Percentiles rank a stretch among this genome's conserved stretches.
Evolutionary conservation across 2,888 invertebrate genomes (phyloP).

Genomic region (Itoplectis maculator): DNA sequence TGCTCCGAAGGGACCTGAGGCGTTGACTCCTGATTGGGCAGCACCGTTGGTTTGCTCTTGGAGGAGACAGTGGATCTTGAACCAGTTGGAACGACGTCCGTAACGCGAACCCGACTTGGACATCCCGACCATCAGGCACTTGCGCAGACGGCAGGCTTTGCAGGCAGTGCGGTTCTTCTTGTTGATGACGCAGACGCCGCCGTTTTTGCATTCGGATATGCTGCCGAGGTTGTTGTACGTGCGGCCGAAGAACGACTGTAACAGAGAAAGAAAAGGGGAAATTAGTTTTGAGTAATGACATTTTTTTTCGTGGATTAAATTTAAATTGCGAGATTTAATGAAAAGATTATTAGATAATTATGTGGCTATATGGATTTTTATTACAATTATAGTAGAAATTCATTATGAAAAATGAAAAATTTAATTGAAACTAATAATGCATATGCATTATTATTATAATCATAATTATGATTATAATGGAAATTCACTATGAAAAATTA

Average conservation of each 20-base stretch:
- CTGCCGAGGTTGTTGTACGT: conserved; percentile 96
- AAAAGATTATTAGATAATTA: too few relatives aligned
- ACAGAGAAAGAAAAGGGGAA: conserved; percentile 83
- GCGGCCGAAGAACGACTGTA: conserved; percentile 96
- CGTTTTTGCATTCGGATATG: conserved; percentile 96
- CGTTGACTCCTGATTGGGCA: conserved; percentile 68
- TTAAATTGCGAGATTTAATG: too few relatives aligned
- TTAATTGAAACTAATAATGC: too few relatives aligned
- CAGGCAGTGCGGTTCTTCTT: conserved; percentile 97
- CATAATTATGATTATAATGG: too few relatives aligned
- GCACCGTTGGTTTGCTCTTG: conserved; percentile 90
- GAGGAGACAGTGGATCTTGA: conserved; percentile 95
- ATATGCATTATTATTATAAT: too few relatives aligned
- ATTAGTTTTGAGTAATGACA: too few relatives aligned
- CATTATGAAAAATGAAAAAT: too few relatives aligned
- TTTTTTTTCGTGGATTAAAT: too few relatives aligned
- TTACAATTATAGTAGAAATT: too few relatives aligned
- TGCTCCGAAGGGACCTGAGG: conserved; percentile 76
- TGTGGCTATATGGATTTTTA: too few relatives aligned
- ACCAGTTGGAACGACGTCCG: conserved; percentile 96
- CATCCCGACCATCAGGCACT: conserved; percentile 95
- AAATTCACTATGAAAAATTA: too few relatives aligned
- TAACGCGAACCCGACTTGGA: conserved; percentile 96
- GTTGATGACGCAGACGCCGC: conserved; percentile 95
- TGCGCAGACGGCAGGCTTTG: conserved; percentile 94